These are phyloP conservation scores for Cryptoprocta ferox DNA, from an alignment of 2,797 vertebrate genomes.

Conservation along the genomic window DNA sequence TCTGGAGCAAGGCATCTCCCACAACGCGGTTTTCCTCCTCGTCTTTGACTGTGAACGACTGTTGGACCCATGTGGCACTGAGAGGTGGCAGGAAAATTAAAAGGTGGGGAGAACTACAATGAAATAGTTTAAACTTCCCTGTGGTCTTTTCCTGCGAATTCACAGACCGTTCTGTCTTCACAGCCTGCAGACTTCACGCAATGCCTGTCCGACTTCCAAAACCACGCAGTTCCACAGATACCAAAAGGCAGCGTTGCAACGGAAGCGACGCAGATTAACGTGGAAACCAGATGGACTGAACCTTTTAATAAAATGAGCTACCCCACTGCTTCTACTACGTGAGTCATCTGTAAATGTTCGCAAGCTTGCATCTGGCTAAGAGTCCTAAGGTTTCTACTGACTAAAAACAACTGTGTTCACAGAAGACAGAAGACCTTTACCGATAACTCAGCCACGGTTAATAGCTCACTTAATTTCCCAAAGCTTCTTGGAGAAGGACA, in stretches of 20 bases:
- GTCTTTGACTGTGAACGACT: background rate
- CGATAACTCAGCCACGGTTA: too few species aligned
- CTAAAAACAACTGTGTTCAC: background rate
- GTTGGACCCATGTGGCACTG: background rate
- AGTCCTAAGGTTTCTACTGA: background rate
- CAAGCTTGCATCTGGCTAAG: background rate
- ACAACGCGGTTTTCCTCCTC: background rate
- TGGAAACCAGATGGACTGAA: background rate
- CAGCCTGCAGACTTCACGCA: background rate
- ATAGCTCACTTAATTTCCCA: background rate
- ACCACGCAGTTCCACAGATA: background rate
- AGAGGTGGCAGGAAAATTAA: background rate
- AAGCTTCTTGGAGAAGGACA: background rate
- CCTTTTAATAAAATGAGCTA: background rate
- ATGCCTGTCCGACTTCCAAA: background rate
- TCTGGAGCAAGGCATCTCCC: background rate
- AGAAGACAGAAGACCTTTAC: background rate
- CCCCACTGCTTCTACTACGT: background rate
- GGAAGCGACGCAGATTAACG: background rate
- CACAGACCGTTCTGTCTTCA: background rate
- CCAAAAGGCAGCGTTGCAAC: background rate
- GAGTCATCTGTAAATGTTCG: background rate
- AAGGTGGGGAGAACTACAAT: background rate
- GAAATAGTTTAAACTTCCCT: background rate
- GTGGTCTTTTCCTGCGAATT: background rate